Percentiles rank a stretch among this genome's conserved stretches.
Conservation (phyloP, 2,888 invertebrate species). For the Diplolepis rosae region DNA sequence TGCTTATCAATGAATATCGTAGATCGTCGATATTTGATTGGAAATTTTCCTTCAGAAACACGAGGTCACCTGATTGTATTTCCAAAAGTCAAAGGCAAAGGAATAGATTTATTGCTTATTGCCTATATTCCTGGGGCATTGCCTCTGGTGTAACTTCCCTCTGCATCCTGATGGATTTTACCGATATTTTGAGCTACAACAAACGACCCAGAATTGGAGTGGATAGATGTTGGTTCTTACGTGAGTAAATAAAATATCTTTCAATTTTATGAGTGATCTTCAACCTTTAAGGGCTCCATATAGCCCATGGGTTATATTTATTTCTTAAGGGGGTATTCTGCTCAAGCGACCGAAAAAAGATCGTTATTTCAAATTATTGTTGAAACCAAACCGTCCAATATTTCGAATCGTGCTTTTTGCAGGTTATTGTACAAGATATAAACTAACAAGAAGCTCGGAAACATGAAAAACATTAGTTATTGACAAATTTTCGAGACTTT, state of each 20-base stretch:
- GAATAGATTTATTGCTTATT: conserved; percentile 80
- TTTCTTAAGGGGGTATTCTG: no score
- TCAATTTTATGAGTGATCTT: conserved; percentile 35
- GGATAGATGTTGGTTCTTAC: conserved; percentile 80
- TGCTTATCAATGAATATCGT: neutral
- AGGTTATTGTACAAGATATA: no score
- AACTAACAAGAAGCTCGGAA: no score
- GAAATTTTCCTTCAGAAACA: neutral
- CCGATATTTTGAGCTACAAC: conserved; percentile 72
- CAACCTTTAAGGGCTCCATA: no score
- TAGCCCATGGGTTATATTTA: no score
- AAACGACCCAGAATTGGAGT: conserved; percentile 79
- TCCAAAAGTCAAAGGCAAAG: conserved; percentile 43
- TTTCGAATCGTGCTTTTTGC: no score
- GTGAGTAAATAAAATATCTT: conserved; percentile 72
- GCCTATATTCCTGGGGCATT: conserved; percentile 83
- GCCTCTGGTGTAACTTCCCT: conserved; percentile 77
- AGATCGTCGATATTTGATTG: neutral
- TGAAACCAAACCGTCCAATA: no score
- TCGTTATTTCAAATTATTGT: no score
- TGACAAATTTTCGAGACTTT: no score
- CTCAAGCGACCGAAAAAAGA: no score
- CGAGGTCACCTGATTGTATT: neutral
- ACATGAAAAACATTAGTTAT: no score
- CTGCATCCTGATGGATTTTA: conserved; percentile 77